Evolutionary conservation across 1,140 invertebrate species (phyloP).

Genomic region (Conus betulinus): DNA sequence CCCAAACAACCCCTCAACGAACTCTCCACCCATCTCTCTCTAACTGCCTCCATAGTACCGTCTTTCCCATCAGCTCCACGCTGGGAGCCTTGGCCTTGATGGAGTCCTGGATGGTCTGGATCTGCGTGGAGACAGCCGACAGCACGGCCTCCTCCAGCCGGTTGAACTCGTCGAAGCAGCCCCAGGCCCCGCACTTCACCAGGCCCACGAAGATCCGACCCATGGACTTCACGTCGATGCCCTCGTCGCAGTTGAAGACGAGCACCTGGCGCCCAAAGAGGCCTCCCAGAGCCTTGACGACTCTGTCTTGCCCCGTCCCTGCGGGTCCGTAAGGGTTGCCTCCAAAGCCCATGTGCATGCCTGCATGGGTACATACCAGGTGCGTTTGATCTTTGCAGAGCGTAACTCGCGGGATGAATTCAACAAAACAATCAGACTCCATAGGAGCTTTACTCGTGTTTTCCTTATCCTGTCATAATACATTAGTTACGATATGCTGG

Average conservation of each 20-base stretch:
- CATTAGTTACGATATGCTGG: no score
- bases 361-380: conserved; percentile 72
- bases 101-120: conserved; percentile 91
- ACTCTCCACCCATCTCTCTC: no score
- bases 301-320: conserved; percentile 98
- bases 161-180: conserved; percentile 99
- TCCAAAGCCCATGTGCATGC: conserved; percentile 95
- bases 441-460: no score
- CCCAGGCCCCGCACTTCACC: conserved; percentile 97
- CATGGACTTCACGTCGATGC: conserved; percentile 96
- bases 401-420: no score
- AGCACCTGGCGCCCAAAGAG: conserved; percentile 94
- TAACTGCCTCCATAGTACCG: conserved; percentile 77
- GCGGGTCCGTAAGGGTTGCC: conserved; percentile 99
- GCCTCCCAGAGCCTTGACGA: conserved; percentile 95
- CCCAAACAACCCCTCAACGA: no score
- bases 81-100: conserved; percentile 82
- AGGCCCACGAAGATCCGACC: conserved; percentile 93
- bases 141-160: conserved; percentile 93
- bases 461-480: no score
- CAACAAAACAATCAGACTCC: no score
- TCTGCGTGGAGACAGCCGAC: conserved; percentile 92
- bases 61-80: conserved; percentile 84
- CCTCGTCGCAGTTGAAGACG: conserved; percentile 99
- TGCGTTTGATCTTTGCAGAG: no score